These are phyloP conservation scores for Pyrocephalus nanus DNA, from an alignment of 2,797 vertebrate species.

Conservation along the genomic window DNA sequence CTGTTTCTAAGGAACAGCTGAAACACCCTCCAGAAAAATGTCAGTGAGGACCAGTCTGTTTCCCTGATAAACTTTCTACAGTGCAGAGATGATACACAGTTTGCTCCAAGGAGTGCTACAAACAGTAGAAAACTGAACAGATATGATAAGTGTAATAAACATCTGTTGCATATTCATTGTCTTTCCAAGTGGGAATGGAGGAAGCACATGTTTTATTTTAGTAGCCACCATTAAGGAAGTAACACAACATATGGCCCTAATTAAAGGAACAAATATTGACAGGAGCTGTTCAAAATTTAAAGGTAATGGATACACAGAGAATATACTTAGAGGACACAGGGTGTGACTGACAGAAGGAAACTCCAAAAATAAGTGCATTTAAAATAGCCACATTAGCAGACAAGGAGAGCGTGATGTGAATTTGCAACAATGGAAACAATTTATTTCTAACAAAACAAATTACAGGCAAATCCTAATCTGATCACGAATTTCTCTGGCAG, in stretches of 20 bases:
- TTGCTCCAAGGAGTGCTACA: not conserved
- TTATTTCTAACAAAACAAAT: not conserved
- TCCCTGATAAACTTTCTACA: not conserved
- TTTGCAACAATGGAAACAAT: not conserved
- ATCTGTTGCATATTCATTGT: not conserved
- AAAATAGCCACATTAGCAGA: not conserved
- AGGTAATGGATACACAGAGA: not conserved
- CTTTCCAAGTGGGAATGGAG: not conserved
- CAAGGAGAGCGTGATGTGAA: not conserved
- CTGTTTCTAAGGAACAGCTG: not conserved
- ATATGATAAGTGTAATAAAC: not conserved
- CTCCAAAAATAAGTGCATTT: not conserved
- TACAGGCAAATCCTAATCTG: not conserved
- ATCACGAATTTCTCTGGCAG: not conserved
- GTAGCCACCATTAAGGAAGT: not conserved
- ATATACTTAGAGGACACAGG: not conserved
- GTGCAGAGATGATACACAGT: not conserved
- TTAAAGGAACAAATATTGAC: not conserved
- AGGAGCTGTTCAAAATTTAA: not conserved
- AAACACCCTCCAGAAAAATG: not conserved
- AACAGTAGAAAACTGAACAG: not conserved
- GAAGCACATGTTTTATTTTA: not conserved
- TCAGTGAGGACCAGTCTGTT: not conserved
- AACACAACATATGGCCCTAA: not conserved
- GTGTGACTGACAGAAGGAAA: not conserved